Evolutionary conservation across 2,797 vertebrate species (phyloP).

Genomic region (Phrynocephalus guinanensis): DNA sequence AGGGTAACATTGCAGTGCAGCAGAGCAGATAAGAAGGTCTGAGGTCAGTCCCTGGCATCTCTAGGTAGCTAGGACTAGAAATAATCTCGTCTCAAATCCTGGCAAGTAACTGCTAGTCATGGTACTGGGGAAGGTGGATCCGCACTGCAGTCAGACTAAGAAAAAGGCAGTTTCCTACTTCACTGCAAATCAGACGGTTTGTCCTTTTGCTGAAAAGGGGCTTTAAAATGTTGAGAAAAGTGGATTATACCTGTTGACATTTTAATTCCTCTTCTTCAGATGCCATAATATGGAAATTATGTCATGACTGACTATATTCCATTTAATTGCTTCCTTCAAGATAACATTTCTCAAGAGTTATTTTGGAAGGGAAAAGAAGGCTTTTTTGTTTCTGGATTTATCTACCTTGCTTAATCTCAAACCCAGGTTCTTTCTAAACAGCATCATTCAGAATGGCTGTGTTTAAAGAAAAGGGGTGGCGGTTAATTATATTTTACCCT

Average conservation of each 20-base stretch:
- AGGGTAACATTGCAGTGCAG: too few species aligned
- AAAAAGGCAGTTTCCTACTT: too few species aligned
- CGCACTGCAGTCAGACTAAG: too few species aligned
- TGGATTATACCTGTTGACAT: conserved; percentile 63
- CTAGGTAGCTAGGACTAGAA: too few species aligned
- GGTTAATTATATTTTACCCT: conserved; percentile 45
- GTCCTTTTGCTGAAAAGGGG: conserved; percentile 45
- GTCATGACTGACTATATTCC: conserved; percentile 50
- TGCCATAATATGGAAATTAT: conserved; percentile 42
- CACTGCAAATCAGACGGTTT: background rate
- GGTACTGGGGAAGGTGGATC: too few species aligned
- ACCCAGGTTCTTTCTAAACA: conserved; percentile 56
- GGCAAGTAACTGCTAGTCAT: too few species aligned
- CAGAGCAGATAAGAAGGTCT: too few species aligned
- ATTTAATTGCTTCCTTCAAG: conserved; percentile 72
- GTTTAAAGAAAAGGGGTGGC: conserved; percentile 57
- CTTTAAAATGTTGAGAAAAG: conserved; percentile 37
- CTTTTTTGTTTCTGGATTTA: conserved; percentile 67
- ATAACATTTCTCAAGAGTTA: conserved; percentile 62
- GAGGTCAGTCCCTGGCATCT: too few species aligned
- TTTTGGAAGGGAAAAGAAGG: conserved; percentile 57
- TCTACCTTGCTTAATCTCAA: conserved; percentile 60
- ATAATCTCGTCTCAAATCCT: too few species aligned
- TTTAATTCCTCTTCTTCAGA: conserved; percentile 44
- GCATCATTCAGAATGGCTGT: conserved; percentile 59